phyloP scores from a whole-genome alignment of 1,140 invertebrate species.

The Lepidotrigona ventralis region DNA sequence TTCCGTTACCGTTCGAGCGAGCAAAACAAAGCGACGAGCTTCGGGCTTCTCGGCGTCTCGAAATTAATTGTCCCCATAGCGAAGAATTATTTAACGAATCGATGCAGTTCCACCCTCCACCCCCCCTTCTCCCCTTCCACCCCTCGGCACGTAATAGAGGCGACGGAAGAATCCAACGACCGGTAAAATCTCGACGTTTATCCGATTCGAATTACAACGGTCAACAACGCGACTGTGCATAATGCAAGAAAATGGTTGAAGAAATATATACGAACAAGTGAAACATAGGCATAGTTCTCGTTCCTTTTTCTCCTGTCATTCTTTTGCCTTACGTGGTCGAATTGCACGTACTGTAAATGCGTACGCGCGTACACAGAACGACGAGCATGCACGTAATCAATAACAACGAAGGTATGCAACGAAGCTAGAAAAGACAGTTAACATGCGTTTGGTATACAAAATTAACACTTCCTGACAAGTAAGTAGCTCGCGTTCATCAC shows the following conservation, averaged over 20 bases:
- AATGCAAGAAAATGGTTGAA: constrained; percentile 30
- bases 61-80: constrained; percentile 60
- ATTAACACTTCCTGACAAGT: background rate
- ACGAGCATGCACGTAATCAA: background rate
- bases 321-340: background rate
- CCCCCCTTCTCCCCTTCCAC: too few species aligned
- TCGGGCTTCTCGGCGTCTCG: constrained; percentile 26
- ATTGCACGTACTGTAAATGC: constrained; percentile 27
- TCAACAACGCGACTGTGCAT: constrained; percentile 3
- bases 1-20: constrained; percentile 54
- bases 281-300: constrained; percentile 18
- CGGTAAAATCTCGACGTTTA: constrained; percentile 53
- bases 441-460: constrained; percentile 27
- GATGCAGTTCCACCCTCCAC: background rate
- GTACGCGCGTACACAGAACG: constrained; percentile 22
- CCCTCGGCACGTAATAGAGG: background rate
- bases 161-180: constrained; percentile 21
- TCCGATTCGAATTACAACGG: constrained; percentile 35
- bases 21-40: constrained; percentile 55
- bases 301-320: background rate
- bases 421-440: background rate
- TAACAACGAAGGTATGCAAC: background rate
- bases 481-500: too few species aligned
- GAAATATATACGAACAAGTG: constrained; percentile 2
- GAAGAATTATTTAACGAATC: constrained; percentile 57